Percentiles rank a stretch among this genome's conserved stretches.
phyloP scores from a whole-genome alignment of 2,113 vertebrate species.

The Thinocorus orbignyianus region DNA sequence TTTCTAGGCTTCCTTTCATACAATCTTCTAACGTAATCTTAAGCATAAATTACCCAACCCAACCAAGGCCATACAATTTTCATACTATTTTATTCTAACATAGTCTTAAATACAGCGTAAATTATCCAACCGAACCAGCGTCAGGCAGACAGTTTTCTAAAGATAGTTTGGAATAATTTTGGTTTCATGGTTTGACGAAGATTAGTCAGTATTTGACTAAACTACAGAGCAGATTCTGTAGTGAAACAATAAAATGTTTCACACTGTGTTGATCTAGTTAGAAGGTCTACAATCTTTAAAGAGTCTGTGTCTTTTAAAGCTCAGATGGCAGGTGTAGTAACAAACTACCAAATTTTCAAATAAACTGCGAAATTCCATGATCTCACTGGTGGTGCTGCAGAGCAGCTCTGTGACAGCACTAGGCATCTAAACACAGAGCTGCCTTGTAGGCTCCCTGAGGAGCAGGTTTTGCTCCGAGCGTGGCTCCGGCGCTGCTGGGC shows the following conservation, averaged over 20 bases:
- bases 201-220: constrained; percentile 42
- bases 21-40: background rate
- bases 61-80: background rate
- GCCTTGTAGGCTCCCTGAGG: constrained; percentile 17
- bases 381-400: constrained; percentile 74
- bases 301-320: constrained; percentile 66
- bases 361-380: constrained; percentile 79
- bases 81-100: background rate
- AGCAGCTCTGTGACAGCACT: constrained; percentile 71
- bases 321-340: constrained; percentile 75
- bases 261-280: constrained; percentile 14
- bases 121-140: background rate
- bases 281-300: constrained; percentile 63
- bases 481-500: background rate
- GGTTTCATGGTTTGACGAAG: constrained; percentile 18
- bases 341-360: constrained; percentile 72
- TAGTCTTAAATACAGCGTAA: background rate
- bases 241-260: constrained; percentile 24
- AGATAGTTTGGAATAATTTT: constrained; percentile 7
- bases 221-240: background rate
- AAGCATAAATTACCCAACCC: background rate
- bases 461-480: background rate
- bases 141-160: background rate
- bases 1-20: background rate
- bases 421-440: constrained; percentile 67